phyloP scores from a whole-genome alignment of 2,113 vertebrate species.

The Tyto alba region DNA sequence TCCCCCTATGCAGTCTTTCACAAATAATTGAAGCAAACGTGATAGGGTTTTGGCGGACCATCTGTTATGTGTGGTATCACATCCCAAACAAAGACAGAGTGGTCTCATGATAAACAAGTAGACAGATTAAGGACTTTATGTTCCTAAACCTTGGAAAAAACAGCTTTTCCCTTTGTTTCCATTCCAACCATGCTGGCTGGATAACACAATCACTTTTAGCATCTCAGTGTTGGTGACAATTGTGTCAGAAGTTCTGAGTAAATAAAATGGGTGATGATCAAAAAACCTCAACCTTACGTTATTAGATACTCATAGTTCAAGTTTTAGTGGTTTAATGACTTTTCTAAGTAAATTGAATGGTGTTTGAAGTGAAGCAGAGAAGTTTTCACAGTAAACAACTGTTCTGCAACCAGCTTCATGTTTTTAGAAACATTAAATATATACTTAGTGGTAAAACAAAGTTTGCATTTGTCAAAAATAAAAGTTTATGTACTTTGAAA shows the following conservation, averaged over 20 bases:
- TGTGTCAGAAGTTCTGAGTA: not conserved
- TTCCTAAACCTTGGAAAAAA: slow-evolving; percentile 11
- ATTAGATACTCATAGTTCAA: not conserved
- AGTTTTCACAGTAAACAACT: not conserved
- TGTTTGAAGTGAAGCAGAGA: not conserved
- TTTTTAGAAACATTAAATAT: not conserved
- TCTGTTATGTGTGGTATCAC: slow-evolving; percentile 23
- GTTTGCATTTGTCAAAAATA: not conserved
- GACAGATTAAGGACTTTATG: slow-evolving; percentile 28
- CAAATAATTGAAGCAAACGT: slow-evolving; percentile 37
- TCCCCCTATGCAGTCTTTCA: not conserved
- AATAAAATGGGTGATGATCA: not conserved
- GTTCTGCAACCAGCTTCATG: not conserved
- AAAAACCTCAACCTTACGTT: not conserved
- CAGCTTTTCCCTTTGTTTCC: not conserved
- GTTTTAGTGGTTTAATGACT: not conserved
- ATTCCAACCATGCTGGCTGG: not conserved
- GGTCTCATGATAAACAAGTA: slow-evolving; percentile 35
- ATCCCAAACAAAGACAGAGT: not conserved
- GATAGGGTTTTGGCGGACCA: not conserved
- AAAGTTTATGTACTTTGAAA: not conserved
- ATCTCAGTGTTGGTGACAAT: not conserved
- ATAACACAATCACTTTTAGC: not conserved
- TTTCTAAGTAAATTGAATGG: not conserved
- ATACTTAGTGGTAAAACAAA: not conserved